Conservation (phyloP, 2,113 vertebrate genomes). For the Rana temporaria region DNA sequence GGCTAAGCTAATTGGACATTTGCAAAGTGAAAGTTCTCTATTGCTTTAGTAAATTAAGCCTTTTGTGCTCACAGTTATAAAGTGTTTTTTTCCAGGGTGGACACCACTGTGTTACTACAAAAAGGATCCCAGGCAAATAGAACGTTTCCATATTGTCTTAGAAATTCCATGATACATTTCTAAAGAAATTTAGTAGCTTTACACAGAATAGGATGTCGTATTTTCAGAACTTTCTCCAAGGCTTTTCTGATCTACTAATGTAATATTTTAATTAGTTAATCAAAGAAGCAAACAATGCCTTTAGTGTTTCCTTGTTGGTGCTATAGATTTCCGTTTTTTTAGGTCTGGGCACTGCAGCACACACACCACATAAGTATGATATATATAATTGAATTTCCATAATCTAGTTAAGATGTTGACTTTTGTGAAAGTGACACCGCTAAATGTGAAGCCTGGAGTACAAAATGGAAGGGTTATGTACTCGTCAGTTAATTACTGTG, state of each 20-base stretch:
- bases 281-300: background rate
- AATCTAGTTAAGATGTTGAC: conserved; percentile 40
- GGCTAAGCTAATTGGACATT: too few relatives aligned
- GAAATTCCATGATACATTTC: too few relatives aligned
- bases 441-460: background rate
- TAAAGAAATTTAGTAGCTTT: too few relatives aligned
- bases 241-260: background rate
- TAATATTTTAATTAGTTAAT: conserved; percentile 21
- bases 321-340: conserved; percentile 16
- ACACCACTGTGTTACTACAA: too few relatives aligned
- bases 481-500: background rate
- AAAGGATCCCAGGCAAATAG: too few relatives aligned
- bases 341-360: conserved; percentile 6
- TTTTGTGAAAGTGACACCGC: conserved; percentile 37
- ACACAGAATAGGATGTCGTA: too few relatives aligned
- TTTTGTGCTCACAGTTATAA: too few relatives aligned
- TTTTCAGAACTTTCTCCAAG: too few relatives aligned
- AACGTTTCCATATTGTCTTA: too few relatives aligned
- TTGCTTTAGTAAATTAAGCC: too few relatives aligned
- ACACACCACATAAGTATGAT: conserved; percentile 28
- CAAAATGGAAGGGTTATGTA: background rate
- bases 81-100: too few relatives aligned
- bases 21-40: too few relatives aligned
- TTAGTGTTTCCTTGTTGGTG: background rate
- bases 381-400: conserved; percentile 42